Conservation (phyloP, 1,140 invertebrate genomes). For the Tigriopus japonicus region DNA sequence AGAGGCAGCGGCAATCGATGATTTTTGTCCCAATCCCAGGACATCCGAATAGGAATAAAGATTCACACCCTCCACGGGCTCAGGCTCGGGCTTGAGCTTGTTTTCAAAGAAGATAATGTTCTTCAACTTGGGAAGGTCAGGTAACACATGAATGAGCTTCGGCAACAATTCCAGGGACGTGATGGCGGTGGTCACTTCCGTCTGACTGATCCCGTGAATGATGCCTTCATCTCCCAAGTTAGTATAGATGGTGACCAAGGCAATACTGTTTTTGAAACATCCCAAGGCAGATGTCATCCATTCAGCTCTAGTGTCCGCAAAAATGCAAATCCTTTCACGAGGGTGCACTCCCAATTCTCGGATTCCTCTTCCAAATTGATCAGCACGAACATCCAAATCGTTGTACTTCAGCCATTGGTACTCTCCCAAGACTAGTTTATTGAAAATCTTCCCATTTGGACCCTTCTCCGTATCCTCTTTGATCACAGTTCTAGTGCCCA, state of each 20-base stretch:
- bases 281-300: conserved; percentile 8
- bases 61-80: not conserved
- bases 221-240: conserved; percentile 9
- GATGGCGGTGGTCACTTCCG: not conserved
- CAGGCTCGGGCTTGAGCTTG: not conserved
- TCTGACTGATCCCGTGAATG: conserved; percentile 2
- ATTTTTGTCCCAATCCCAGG: not conserved
- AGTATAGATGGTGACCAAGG: conserved; percentile 13
- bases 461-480: conserved; percentile 33
- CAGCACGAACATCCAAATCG: conserved; percentile 27
- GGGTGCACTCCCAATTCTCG: conserved; percentile 24
- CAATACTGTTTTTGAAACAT: not conserved
- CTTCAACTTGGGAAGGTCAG: conserved; percentile 13
- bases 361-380: conserved; percentile 27
- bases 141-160: conserved; percentile 16
- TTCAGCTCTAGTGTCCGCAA: conserved; percentile 1
- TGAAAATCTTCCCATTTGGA: conserved; percentile 32
- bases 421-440: conserved; percentile 23
- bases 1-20: conserved; percentile 30
- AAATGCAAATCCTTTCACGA: conserved; percentile 10
- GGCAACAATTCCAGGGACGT: conserved; percentile 16
- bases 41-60: not conserved
- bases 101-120: not conserved
- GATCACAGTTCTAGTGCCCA: conserved; percentile 34
- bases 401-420: conserved; percentile 34